Evolutionary conservation across 2,888 invertebrate genomes (phyloP), one percentile per base, ranked within the genome.

Genomic region (Drymonia ruficornis): DNA sequence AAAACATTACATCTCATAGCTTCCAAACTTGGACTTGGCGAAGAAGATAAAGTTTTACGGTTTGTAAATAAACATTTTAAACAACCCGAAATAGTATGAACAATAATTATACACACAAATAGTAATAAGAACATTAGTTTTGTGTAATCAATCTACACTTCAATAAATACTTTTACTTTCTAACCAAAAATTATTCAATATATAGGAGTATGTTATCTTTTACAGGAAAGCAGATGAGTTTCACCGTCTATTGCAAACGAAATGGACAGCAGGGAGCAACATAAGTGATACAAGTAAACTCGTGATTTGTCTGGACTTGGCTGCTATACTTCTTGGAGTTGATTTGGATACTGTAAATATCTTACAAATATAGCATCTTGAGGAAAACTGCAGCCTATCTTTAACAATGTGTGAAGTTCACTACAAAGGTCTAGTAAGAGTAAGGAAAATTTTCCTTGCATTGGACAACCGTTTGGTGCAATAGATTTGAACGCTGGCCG

Each of bases 271-370:
- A 0, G 86, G 86, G 7, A 86, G 78, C 54, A 87, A 86, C 43
- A 79, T 95, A 44, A 94, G 93, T 55, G 95, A 95, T 59, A 93
- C 93, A 11, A 93, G 94, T 6, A 95, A 94, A 84, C 89, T 92
- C 28, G 92, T 95, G 0, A 83, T 95, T 47, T 95, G 95, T 64
- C 79, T 95, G 34, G 95, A 95, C 74, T 76, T 95, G 45, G 94
- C 95, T 34, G 90, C 94, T 6, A 72, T 78, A 9, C 63, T 89
- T n/a, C 71, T 92, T 28, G 93, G 93, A 36, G 82, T 86, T 34
- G 86, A 88, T 50, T 87, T 95, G 52, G 95, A 95, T 77, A 74
- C 84, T 74, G 94, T 94, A 12, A 8, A 9, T 31, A 11, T 2
- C 23, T 4, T 23, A 23, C 23, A 23, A 1, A 23, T 7, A 23